These are phyloP conservation scores for Exocentrus adspersus DNA, from an alignment of 2,888 invertebrate species.

Conservation along the genomic window DNA sequence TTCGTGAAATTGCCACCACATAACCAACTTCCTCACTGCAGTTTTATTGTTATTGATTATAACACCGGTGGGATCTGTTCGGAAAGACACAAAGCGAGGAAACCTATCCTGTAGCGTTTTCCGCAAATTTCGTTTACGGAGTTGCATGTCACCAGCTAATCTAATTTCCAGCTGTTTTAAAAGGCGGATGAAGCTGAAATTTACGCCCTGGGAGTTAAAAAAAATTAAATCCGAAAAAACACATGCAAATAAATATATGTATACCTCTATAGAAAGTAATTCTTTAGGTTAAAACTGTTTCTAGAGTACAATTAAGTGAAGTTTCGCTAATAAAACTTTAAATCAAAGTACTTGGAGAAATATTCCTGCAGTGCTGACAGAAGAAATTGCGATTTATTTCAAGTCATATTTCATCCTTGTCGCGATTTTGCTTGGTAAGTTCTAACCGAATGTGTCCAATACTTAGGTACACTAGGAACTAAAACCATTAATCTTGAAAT, in stretches of 20 bases:
- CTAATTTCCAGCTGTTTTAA: neutral
- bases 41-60: neutral
- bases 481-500: neutral
- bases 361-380: neutral
- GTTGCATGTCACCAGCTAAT: neutral
- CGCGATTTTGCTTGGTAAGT: too few species aligned
- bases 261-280: too few species aligned
- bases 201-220: too few species aligned
- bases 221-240: too few species aligned
- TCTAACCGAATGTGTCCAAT: neutral
- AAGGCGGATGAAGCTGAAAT: neutral
- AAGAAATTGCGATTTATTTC: slow-evolving; percentile 3
- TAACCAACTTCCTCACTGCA: neutral
- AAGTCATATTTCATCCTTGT: neutral
- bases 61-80: neutral
- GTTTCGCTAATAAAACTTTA: too few species aligned
- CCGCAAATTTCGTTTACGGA: neutral
- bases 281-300: too few species aligned
- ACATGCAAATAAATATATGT: too few species aligned
- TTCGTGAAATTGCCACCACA: neutral
- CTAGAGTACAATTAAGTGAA: too few species aligned
- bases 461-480: neutral
- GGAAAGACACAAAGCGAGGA: neutral
- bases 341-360: neutral
- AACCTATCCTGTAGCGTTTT: neutral